Base-by-base conservation (phyloP, 2,888 invertebrate genomes). In the Phyto melanocephala region DNA sequence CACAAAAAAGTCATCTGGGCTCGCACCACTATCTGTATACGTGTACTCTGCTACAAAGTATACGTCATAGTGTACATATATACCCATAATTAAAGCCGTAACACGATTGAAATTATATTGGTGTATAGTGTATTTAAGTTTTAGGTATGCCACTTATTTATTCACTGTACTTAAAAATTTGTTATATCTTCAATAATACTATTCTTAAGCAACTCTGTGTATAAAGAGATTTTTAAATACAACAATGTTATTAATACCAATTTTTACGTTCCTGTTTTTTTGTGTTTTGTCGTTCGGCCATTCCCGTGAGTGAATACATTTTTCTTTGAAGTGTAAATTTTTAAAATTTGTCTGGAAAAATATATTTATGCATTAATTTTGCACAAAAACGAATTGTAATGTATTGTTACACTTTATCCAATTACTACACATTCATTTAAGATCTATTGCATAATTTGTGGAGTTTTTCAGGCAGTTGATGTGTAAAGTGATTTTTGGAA, bases 221-320 rank as follows among this genome's bases (percentile, higher is more conserved):
- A 22, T 10, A 5, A 1, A 13, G 22, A 22, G 22, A 0, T 4
- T 62, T 20, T 62, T 42, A 11, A 24, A 52, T 37, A 24, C 52
- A 52, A 52, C 20, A 8, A 10, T 67, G 54, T 6, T 15, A 15
- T 2, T 20, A 63, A 6, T 77, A 63, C 65, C n/a, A 33, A 45
- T 67, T 15, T 42, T 60, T 67, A 45, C 76, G 76, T 13, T 76
- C 4, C 62, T 80, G 62, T 40, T 47, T 56, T 35, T n/a, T n/a
- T n/a, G 42, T 79, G 71, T 74, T 80, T 94, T 93, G 94, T 94
- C 93, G 93, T 93, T 93, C 94, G 93, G 94, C 94, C 94, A 94
- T 94, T 94, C 93, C 93, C 92, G 92, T 92, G 93, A 93, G 92
- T 92, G 93, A 93, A 93, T 91, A 93, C 92, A 93, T 94, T 93